Evolutionary conservation across 2,888 invertebrate genomes (phyloP).

Genomic region (Epirrita christyi): DNA sequence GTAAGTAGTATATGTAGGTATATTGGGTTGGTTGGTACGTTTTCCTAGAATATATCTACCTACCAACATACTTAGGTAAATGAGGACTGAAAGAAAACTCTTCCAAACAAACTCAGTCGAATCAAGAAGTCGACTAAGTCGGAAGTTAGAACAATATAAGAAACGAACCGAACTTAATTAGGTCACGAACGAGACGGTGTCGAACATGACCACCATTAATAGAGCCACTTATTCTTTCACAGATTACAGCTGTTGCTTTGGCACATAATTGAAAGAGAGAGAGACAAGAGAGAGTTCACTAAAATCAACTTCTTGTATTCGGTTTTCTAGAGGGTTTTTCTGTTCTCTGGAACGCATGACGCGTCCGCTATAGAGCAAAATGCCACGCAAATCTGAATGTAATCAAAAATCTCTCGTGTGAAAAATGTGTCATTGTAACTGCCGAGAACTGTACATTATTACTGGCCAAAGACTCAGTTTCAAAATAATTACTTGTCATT

Average conservation of each 20-base stretch:
- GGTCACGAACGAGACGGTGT: conserved; percentile 74
- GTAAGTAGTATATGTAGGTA: too few relatives aligned
- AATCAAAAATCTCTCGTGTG: neutral
- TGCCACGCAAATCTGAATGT: neutral
- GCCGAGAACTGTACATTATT: conserved; percentile 49
- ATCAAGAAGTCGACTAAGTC: conserved; percentile 40
- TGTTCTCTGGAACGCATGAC: neutral
- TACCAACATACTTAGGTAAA: conserved; percentile 3
- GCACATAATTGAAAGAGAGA: neutral
- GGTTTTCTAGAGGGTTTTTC: neutral
- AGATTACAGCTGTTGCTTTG: neutral
- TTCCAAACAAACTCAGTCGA: conserved; percentile 23
- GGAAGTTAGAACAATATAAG: conserved; percentile 59
- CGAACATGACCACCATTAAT: conserved; percentile 73
- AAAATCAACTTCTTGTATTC: neutral
- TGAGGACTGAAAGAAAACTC: conserved; percentile 14
- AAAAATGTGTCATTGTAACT: neutral
- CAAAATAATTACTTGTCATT: conserved; percentile 70
- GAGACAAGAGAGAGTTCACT: neutral
- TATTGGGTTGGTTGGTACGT: too few relatives aligned
- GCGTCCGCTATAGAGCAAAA: neutral
- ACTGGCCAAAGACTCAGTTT: conserved; percentile 55
- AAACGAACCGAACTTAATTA: conserved; percentile 69
- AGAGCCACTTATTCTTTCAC: conserved; percentile 67
- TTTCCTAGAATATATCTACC: too few relatives aligned